Conservation (phyloP, 2,113 vertebrate species). For the Nanorana parkeri region DNA sequence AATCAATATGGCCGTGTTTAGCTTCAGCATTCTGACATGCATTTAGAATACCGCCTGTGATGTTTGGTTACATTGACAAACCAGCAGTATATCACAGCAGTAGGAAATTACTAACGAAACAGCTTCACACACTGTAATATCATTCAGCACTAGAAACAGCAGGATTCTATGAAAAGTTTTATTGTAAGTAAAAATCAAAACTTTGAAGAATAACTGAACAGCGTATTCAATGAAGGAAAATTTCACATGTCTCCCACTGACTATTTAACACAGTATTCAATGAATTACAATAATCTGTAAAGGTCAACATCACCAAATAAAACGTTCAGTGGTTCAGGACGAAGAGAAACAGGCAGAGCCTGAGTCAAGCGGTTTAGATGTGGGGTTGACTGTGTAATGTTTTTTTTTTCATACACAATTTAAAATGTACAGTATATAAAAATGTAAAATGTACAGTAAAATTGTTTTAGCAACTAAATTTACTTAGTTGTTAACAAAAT, state of each 20-base stretch:
- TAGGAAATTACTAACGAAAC: conserved; percentile 36
- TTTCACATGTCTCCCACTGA: neutral
- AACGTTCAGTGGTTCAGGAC: no score
- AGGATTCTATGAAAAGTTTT: conserved; percentile 1
- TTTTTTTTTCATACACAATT: no score
- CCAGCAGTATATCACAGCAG: conserved; percentile 51
- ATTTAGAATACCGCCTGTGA: conserved; percentile 17
- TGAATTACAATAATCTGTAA: neutral
- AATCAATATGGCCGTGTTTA: neutral
- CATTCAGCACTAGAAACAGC: conserved; percentile 20
- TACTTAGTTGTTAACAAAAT: no score
- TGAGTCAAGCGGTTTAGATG: no score
- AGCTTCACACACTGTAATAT: conserved; percentile 16
- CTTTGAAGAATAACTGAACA: conserved; percentile 6
- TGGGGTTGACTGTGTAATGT: no score
- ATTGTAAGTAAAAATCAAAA: conserved; percentile 20
- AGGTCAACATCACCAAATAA: neutral
- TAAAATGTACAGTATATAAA: no score
- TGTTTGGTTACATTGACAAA: conserved; percentile 38
- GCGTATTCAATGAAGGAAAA: neutral
- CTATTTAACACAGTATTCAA: conserved; percentile 2
- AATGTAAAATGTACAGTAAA: no score
- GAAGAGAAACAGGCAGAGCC: no score
- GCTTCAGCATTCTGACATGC: neutral
- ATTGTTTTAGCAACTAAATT: no score